Evolutionary conservation across 2,888 invertebrate species (phyloP), one percentile per base, ranked within the genome.

Genomic region (Thecophora atra): DNA sequence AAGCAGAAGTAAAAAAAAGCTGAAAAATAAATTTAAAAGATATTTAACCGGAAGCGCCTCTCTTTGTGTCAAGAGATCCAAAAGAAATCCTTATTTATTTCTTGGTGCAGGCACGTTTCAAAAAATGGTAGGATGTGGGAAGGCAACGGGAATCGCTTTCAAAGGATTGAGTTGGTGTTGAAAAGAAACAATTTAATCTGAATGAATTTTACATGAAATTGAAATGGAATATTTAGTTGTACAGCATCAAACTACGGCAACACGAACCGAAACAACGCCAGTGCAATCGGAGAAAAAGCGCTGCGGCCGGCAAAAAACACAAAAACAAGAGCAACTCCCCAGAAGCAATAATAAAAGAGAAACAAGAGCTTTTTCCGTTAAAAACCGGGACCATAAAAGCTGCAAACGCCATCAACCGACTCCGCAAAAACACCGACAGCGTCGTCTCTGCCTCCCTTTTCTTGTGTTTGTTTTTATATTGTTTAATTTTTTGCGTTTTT

Each of bases 201-300:
- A 70, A 70, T 70, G 70, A 70, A 70, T 70, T 70, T 63, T 70
- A 63, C 70, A 70, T 70, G 70, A 52, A 63, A 63, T 70, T 70
- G 51, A 70, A 63, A 70, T 70, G 70, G 70, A 63, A 70, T 52
- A 30, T 51, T 62, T 47, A 47, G 28, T 51, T 42, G 21, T 56
- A 66, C 17, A 42, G 24, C 11, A 58, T 21, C 3, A 6, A 21
- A 21, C 21, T n/a, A 60, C 26, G 60, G n/a, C 69, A 69, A 28
- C 58, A 69, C 26, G 42, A 56, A 44, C 58, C n/a, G 17, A 21
- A 58, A 58, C 56, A 68, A 56, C 44, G 28, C 28, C 19, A 15
- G 26, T 58, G 24, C 28, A 24, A 5, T 15, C 15, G 28, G 26
- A 4, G 37, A 11, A 37, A 37, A 37, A 6, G 1, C 6, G 37